Conservation (phyloP, 2,888 invertebrate genomes). For the Dexiosoma caninum region DNA sequence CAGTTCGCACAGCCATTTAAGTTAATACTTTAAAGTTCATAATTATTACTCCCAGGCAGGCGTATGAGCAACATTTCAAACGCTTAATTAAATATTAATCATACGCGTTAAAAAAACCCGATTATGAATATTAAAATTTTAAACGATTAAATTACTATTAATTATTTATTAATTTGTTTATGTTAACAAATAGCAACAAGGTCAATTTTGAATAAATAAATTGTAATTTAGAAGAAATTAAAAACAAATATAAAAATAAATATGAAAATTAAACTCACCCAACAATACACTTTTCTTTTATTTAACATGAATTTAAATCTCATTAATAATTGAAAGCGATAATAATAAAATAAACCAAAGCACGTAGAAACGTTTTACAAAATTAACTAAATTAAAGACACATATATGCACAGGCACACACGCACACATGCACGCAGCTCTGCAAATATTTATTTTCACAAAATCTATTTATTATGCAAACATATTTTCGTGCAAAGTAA, state of each 20-base stretch:
- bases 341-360: constrained; percentile 55
- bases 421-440: not conserved
- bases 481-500: constrained; percentile 19
- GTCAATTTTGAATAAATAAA: constrained; percentile 43
- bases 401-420: not conserved
- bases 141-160: not conserved
- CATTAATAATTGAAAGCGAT: constrained; percentile 58
- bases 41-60: no score
- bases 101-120: not conserved
- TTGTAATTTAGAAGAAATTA: constrained; percentile 22
- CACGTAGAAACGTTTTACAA: constrained; percentile 51
- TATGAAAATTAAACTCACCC: not conserved
- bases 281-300: constrained; percentile 13
- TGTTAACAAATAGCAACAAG: constrained; percentile 10
- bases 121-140: no score
- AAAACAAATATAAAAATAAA: not conserved
- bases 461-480: constrained; percentile 46
- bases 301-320: constrained; percentile 43
- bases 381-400: constrained; percentile 42
- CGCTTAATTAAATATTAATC: not conserved
- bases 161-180: not conserved
- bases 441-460: constrained; percentile 30
- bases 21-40: no score
- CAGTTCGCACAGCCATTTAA: no score
- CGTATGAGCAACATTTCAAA: not conserved